Percentiles rank a stretch among this genome's conserved stretches.
Conservation (phyloP, 2,888 invertebrate genomes). For the Drosophila leonis region DNA sequence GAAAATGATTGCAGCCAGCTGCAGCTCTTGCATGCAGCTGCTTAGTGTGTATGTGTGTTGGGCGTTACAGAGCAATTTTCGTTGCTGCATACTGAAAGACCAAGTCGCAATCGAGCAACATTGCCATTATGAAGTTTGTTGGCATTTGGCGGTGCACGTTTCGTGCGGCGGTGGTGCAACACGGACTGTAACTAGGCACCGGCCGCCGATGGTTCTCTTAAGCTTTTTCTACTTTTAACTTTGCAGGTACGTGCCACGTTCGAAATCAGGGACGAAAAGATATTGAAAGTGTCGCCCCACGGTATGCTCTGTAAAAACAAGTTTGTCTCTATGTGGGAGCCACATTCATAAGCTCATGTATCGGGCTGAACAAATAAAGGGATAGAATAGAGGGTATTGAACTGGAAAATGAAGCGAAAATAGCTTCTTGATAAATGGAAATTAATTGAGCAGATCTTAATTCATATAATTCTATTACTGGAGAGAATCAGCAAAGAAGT, state of each 20-base stretch:
- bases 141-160: constrained; percentile 62
- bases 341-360: neutral
- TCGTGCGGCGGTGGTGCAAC: constrained; percentile 2
- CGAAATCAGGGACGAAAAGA: constrained; percentile 35
- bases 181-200: constrained; percentile 53
- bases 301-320: constrained; percentile 23
- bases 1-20: constrained; percentile 82
- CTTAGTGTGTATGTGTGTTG: constrained; percentile 32
- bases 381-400: too few species aligned
- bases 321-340: neutral
- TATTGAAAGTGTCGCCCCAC: constrained; percentile 31
- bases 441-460: neutral
- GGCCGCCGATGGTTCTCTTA: constrained; percentile 29
- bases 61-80: constrained; percentile 74
- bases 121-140: constrained; percentile 67
- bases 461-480: neutral
- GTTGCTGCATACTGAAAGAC: constrained; percentile 69
- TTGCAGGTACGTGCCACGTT: constrained; percentile 48
- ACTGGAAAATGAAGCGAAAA: neutral
- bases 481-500: too few species aligned
- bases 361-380: neutral
- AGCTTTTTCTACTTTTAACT: constrained; percentile 41
- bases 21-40: constrained; percentile 57
- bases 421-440: neutral
- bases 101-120: constrained; percentile 53